Evolutionary conservation across 2,797 vertebrate genomes (phyloP).

Genomic region (Pterois miles): DNA sequence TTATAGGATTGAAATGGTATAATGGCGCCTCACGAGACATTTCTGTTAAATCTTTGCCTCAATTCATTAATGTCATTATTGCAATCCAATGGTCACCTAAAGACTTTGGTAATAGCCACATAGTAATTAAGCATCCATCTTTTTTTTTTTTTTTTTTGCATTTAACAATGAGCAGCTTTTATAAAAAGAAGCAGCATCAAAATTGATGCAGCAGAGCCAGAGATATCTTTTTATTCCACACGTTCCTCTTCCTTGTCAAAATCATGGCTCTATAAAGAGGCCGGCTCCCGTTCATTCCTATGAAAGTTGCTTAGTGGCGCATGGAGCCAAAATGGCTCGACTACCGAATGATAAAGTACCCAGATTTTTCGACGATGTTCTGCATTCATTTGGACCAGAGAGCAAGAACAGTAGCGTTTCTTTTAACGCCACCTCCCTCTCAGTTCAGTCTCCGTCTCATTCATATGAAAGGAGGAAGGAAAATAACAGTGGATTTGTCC

Average conservation of each 20-base stretch:
- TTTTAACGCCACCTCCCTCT: too few relatives aligned
- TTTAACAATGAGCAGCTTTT: neutral
- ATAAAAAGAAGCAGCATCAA: neutral
- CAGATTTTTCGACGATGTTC: too few relatives aligned
- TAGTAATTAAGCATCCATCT: neutral
- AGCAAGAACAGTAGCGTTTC: too few relatives aligned
- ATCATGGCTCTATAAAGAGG: too few relatives aligned
- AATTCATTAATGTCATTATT: neutral
- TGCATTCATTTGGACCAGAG: too few relatives aligned
- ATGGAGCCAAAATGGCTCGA: too few relatives aligned
- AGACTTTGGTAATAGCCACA: neutral
- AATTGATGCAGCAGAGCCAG: neutral
- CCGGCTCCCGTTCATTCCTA: too few relatives aligned
- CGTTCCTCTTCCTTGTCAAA: neutral
- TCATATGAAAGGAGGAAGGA: too few relatives aligned
- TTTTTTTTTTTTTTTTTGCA: neutral
- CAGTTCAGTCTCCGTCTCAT: too few relatives aligned
- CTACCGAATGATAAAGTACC: too few relatives aligned
- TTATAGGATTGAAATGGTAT: constrained; percentile 8
- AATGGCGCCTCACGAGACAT: neutral
- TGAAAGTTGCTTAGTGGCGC: too few relatives aligned
- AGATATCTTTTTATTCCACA: neutral
- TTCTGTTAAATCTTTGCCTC: neutral
- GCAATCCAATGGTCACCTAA: neutral
- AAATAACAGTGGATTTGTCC: too few relatives aligned